These are phyloP conservation scores for Callinectes sapidus DNA, from an alignment of 2,888 invertebrate genomes.

Conservation along the genomic window DNA sequence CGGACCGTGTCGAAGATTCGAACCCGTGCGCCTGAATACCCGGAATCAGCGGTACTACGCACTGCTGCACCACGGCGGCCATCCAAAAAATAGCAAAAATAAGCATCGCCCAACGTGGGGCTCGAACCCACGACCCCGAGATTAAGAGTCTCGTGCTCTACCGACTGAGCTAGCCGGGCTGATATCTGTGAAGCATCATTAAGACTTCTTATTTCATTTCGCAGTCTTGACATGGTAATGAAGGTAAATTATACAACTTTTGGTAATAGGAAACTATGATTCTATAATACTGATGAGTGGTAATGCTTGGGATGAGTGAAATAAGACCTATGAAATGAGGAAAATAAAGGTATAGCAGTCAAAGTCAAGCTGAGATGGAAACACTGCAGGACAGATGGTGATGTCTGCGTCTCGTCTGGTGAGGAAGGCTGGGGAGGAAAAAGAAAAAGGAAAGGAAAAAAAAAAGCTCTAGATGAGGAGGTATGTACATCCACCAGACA, in stretches of 20 bases:
- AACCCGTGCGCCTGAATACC: too few species aligned
- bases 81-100: too few species aligned
- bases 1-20: too few species aligned
- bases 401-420: background rate
- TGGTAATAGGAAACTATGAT: background rate
- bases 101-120: constrained; percentile 70
- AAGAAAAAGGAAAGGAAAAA: background rate
- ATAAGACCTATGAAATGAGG: background rate
- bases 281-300: background rate
- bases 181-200: too few species aligned
- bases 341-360: background rate
- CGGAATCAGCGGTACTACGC: too few species aligned
- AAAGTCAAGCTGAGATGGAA: background rate
- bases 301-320: background rate
- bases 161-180: constrained; percentile 73
- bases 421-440: background rate
- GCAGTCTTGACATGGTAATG: background rate
- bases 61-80: too few species aligned
- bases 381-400: background rate
- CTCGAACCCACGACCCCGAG: constrained; percentile 73
- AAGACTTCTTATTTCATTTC: too few species aligned
- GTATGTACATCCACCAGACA: background rate
- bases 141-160: constrained; percentile 73
- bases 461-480: too few species aligned
- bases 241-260: background rate